phyloP scores from a whole-genome alignment of 23 tunicate species.

The Ciona savignyi region DNA sequence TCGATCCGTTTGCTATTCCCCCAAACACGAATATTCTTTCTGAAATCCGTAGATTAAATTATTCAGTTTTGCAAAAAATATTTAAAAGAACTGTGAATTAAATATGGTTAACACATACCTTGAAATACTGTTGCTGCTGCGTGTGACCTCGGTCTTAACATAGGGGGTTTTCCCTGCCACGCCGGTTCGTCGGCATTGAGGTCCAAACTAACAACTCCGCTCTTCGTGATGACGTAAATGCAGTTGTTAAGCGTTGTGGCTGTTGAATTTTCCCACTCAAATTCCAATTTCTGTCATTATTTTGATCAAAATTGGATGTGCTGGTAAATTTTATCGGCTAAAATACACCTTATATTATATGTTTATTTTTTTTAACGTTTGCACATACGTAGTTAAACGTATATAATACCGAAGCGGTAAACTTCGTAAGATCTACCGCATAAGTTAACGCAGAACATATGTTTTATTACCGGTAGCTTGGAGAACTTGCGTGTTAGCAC shows the following conservation, averaged over 20 bases:
- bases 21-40: conserved; percentile 40
- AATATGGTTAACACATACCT: conserved; percentile 20
- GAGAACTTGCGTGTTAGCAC: conserved; percentile 16
- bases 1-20: conserved; percentile 14
- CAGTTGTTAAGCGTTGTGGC: conserved; percentile 17
- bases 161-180: conserved; percentile 20
- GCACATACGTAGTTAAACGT: too few relatives aligned
- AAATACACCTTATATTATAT: too few relatives aligned
- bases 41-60: too few relatives aligned
- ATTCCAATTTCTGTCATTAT: background rate
- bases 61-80: too few relatives aligned
- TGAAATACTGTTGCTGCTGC: conserved; percentile 27
- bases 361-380: too few relatives aligned
- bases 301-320: too few relatives aligned
- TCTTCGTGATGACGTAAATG: conserved; percentile 18
- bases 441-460: too few relatives aligned
- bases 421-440: too few relatives aligned
- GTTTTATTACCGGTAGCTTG: conserved; percentile 29
- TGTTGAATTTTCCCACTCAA: conserved; percentile 40
- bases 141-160: conserved; percentile 39
- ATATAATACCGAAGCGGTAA: too few relatives aligned
- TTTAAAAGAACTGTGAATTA: too few relatives aligned
- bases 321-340: too few relatives aligned
- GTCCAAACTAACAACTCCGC: conserved; percentile 16
- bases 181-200: background rate